phyloP scores from a whole-genome alignment of 2,113 vertebrate genomes.

The Colinus virginianus region DNA sequence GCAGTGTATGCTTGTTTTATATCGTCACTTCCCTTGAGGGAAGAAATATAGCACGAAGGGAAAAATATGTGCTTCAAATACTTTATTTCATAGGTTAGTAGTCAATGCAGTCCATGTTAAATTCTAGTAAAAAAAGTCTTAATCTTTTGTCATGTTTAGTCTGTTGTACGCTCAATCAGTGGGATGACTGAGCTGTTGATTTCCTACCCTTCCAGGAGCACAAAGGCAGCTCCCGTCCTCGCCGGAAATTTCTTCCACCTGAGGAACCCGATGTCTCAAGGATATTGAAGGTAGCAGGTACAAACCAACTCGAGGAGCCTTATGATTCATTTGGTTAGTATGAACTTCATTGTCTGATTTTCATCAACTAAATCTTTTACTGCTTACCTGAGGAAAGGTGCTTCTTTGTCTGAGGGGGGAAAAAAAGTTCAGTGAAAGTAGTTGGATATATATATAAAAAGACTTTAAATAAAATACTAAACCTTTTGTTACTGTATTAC shows the following conservation, averaged over 20 bases:
- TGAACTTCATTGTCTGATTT: neutral
- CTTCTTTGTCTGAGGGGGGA: neutral
- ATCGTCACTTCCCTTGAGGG: accelerated
- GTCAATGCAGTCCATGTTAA: neutral
- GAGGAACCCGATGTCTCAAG: slow-evolving; percentile 66
- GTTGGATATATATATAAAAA: neutral
- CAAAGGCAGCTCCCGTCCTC: neutral
- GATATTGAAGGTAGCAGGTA: slow-evolving; percentile 46
- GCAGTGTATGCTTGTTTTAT: neutral
- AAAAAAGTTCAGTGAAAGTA: neutral
- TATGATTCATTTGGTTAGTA: slow-evolving; percentile 79
- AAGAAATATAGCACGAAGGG: neutral
- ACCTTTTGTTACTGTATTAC: neutral
- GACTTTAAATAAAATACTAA: neutral
- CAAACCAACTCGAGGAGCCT: slow-evolving; percentile 58
- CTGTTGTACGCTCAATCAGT: neutral
- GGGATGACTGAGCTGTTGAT: neutral
- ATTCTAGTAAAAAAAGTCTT: neutral
- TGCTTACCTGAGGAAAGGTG: neutral
- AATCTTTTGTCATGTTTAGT: neutral
- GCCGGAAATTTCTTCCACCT: neutral
- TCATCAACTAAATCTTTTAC: neutral
- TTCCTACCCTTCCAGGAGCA: slow-evolving; percentile 33
- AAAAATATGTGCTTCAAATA: neutral
- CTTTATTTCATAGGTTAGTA: neutral